Percentiles rank a stretch among this genome's conserved stretches.
phyloP scores from a whole-genome alignment of 2,113 vertebrate genomes.

The Syngnathus scovelli region DNA sequence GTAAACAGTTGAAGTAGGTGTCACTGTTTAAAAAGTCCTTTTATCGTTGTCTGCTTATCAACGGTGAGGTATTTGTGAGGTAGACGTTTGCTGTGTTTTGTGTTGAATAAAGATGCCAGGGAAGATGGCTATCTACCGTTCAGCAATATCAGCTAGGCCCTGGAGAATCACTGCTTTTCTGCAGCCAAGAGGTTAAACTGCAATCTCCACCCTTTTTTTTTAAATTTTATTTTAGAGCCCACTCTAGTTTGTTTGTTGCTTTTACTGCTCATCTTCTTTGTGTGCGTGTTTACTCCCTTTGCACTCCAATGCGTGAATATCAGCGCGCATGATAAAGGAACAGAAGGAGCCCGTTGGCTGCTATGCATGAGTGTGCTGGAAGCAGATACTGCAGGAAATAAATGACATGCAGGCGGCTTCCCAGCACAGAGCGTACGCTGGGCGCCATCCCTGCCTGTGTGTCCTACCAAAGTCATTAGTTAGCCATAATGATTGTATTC shows the following conservation, averaged over 20 bases:
- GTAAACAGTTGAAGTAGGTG: neutral
- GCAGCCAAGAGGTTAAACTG: slow-evolving; percentile 61
- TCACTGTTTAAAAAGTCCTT: neutral
- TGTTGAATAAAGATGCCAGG: slow-evolving; percentile 35
- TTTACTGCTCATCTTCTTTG: slow-evolving; percentile 52
- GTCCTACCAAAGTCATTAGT: slow-evolving; percentile 47
- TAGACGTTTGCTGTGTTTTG: slow-evolving; percentile 28
- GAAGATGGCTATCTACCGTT: slow-evolving; percentile 13
- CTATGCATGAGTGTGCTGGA: slow-evolving; percentile 51
- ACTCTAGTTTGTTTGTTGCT: slow-evolving; percentile 19
- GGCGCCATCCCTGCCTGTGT: slow-evolving; percentile 45
- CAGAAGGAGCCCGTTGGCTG: slow-evolving; percentile 65
- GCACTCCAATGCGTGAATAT: slow-evolving; percentile 48
- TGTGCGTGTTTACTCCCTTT: slow-evolving; percentile 42
- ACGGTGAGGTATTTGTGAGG: slow-evolving; percentile 21
- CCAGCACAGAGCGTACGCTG: slow-evolving; percentile 51
- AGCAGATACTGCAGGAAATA: slow-evolving; percentile 65
- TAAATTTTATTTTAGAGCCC: slow-evolving; percentile 7
- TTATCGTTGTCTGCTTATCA: neutral
- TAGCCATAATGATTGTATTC: slow-evolving; percentile 25
- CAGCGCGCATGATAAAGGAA: slow-evolving; percentile 59
- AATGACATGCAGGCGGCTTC: slow-evolving; percentile 50
- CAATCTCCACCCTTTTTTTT: slow-evolving; percentile 50
- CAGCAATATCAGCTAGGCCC: slow-evolving; percentile 49
- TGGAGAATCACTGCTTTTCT: slow-evolving; percentile 54